Evolutionary conservation across 2,113 vertebrate genomes (phyloP), one percentile per base, ranked within the genome.

Genomic region (Rynchops niger): DNA sequence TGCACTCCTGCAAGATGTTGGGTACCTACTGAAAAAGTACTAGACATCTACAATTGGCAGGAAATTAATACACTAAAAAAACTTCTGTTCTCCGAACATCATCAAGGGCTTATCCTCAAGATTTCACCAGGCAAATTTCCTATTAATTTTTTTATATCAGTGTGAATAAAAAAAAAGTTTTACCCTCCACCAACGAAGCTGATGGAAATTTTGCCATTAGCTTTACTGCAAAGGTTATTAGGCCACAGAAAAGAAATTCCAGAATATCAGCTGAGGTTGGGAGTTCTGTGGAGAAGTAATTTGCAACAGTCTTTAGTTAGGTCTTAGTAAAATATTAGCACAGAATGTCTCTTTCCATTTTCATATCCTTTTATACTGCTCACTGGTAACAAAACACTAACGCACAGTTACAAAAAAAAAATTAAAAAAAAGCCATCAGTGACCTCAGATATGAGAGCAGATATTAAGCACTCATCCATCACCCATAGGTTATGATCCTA

Each of bases 71-170:
- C 7, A 62, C 19, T 38, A 58, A 66, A 86, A 52, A 69, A 87
- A 36, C 2, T 66, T 77, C 4, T 25, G 9, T 62, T 20, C 19
- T 84, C 6, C 0, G 0, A 61, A 53, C 2, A 45, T n/a, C 17
- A 7, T 42, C 34, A 61, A 76, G 36, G 16, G 15, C 19, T 62
- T 13, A 82, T 71, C 29, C 42, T 79, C 38, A 42, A 50, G 49
- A 58, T 7, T 49, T 87, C 66, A 56, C 15, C 9, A 70, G 27
- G 21, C 2, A 73, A 73, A 36, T 30, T 65, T 65, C 34, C 12
- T 18, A 45, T 22, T 66, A 34, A 27, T 71, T 47, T 71, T 38
- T 76, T 16, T n/a, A 14, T 53, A 71, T 45, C 23, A 20, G 1
- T 38, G 25, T 17, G 42, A 79, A 81, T 40, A 40, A 93, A 89